phyloP scores from a whole-genome alignment of 2,113 vertebrate genomes.

The Tychaedon coryphoeus region DNA sequence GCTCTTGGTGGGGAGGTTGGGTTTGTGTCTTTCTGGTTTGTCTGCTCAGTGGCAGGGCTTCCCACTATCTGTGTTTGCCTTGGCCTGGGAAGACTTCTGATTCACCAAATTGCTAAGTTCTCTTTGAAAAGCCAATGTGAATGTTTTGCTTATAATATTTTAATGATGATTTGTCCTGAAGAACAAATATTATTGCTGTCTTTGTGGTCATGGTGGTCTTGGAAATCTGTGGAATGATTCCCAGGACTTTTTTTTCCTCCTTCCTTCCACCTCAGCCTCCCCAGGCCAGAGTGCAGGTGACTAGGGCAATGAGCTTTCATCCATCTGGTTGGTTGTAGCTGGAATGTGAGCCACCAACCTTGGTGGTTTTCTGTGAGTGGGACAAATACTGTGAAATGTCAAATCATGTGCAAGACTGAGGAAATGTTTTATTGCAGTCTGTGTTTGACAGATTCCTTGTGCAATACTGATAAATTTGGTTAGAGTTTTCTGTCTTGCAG shows the following conservation, averaged over 20 bases:
- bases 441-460: background rate
- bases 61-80: background rate
- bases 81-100: background rate
- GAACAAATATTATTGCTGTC: background rate
- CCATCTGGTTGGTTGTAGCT: background rate
- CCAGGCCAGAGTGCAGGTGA: background rate
- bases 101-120: background rate
- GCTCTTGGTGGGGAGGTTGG: background rate
- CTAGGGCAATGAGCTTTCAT: background rate
- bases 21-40: background rate
- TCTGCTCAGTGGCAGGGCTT: background rate
- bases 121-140: background rate
- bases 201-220: background rate
- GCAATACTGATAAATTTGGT: background rate
- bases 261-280: background rate
- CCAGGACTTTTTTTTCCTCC: background rate
- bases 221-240: background rate
- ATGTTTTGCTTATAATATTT: background rate
- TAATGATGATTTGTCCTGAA: background rate
- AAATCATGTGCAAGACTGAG: background rate
- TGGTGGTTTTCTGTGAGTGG: background rate
- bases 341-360: background rate
- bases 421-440: background rate
- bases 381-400: background rate
- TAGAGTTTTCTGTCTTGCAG: background rate